phyloP scores from a whole-genome alignment of 2,888 invertebrate species.

The Petrolisthes cinctipes region DNA sequence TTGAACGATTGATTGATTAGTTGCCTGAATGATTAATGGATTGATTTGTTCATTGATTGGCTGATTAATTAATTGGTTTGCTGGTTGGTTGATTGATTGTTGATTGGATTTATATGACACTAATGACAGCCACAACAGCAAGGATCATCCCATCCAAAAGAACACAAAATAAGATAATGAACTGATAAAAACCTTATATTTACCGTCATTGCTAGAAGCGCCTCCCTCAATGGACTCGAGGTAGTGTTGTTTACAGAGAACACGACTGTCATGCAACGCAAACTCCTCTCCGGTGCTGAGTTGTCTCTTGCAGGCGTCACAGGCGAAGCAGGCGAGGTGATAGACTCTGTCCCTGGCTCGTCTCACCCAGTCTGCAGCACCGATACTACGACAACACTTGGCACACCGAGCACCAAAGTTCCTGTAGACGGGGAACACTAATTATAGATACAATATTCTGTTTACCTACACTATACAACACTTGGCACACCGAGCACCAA shows the following conservation, averaged over 20 bases:
- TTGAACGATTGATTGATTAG: not conserved
- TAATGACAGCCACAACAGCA: too few species aligned
- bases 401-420: slow-evolving; percentile 96
- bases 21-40: too few species aligned
- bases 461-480: too few species aligned
- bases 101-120: too few species aligned
- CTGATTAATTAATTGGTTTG: not conserved
- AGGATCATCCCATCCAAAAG: too few species aligned
- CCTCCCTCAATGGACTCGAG: slow-evolving; percentile 91
- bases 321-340: slow-evolving; percentile 98
- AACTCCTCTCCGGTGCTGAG: slow-evolving; percentile 96
- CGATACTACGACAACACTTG: slow-evolving; percentile 92
- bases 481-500: too few species aligned
- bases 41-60: not conserved
- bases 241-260: slow-evolving; percentile 97
- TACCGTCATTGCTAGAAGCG: slow-evolving; percentile 82
- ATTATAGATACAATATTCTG: too few species aligned
- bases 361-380: slow-evolving; percentile 97
- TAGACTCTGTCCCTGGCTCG: slow-evolving; percentile 84
- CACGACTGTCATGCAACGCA: slow-evolving; percentile 91
- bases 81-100: too few species aligned
- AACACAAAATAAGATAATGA: too few species aligned
- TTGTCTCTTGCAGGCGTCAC: slow-evolving; percentile 85
- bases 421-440: slow-evolving; percentile 80
- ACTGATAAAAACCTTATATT: slow-evolving; percentile 47